A percentile compares a stretch with the other conserved stretches of the same genome.
Conservation (phyloP, 35 echinoderm and acorn worm species). For the Stichopus chloronotus region DNA sequence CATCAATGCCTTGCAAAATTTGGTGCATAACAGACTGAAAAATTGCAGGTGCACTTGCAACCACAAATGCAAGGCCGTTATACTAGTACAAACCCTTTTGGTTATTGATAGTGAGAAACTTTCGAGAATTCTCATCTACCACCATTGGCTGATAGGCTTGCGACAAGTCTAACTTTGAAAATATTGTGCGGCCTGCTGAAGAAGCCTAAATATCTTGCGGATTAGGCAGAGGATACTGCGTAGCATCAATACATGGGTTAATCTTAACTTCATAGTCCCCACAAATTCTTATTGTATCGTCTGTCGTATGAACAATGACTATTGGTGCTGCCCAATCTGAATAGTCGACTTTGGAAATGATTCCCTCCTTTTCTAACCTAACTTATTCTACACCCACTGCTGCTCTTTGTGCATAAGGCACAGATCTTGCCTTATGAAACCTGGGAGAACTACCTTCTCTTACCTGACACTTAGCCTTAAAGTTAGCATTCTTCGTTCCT, state of each 20-base stretch:
- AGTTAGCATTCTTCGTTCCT: not conserved
- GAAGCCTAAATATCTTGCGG: constrained; percentile 11
- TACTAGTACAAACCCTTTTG: constrained; percentile 57
- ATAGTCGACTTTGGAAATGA: not conserved
- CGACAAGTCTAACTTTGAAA: constrained; percentile 52
- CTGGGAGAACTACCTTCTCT: constrained; percentile 21
- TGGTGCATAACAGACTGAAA: constrained; percentile 69
- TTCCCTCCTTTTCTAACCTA: constrained; percentile 17
- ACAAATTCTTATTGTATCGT: constrained; percentile 32
- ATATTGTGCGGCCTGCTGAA: constrained; percentile 21
- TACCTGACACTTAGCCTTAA: constrained; percentile 20
- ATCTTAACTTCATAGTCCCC: constrained; percentile 42
- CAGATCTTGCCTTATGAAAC: constrained; percentile 20
- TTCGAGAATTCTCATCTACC: constrained; percentile 56
- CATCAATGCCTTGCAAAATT: constrained; percentile 60
- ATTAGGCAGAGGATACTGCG: constrained; percentile 17
- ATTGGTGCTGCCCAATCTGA: constrained; percentile 19
- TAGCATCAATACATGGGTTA: constrained; percentile 12
- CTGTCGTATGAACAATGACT: constrained; percentile 24
- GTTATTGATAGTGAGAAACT: constrained; percentile 61
- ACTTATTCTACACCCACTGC: constrained; percentile 4
- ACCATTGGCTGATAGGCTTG: constrained; percentile 57
- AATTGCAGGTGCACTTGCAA: constrained; percentile 59
- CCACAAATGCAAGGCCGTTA: constrained; percentile 59
- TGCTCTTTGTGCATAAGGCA: not conserved